Conservation (phyloP, 2,888 invertebrate genomes). For the Luperina testacea region DNA sequence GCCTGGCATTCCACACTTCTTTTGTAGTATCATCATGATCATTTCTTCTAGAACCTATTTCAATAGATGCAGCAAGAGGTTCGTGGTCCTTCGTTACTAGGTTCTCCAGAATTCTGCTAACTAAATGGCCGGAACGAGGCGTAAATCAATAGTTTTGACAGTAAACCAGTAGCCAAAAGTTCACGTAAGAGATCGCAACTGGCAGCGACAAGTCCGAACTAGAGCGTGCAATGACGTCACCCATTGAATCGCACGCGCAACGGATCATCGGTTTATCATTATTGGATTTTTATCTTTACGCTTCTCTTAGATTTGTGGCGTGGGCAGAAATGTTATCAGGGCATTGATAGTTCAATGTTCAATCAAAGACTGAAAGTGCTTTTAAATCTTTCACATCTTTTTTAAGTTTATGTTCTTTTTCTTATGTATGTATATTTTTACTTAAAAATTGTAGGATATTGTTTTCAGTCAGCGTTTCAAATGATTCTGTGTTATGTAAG, state of each 20-base stretch:
- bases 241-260: constrained; percentile 64
- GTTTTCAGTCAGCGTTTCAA: background rate
- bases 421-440: background rate
- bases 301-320: constrained; percentile 3
- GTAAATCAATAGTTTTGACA: constrained; percentile 51
- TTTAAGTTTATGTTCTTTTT: background rate
- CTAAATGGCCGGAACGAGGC: constrained; percentile 1
- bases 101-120: background rate
- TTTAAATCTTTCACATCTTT: background rate
- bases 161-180: constrained; percentile 48
- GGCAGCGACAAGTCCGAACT: constrained; percentile 67
- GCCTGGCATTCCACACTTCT: background rate
- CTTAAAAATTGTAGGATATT: background rate
- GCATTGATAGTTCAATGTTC: background rate
- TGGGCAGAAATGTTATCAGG: constrained; percentile 17
- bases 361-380: background rate
- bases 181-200: constrained; percentile 60
- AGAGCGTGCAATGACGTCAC: constrained; percentile 68
- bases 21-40: background rate
- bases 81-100: background rate
- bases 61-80: background rate
- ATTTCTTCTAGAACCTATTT: background rate
- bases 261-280: constrained; percentile 68
- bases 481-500: background rate
- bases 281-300: constrained; percentile 59